Evolutionary conservation across 2,113 vertebrate species (phyloP).

Genomic region (Hypocryptadius cinnamomeus): DNA sequence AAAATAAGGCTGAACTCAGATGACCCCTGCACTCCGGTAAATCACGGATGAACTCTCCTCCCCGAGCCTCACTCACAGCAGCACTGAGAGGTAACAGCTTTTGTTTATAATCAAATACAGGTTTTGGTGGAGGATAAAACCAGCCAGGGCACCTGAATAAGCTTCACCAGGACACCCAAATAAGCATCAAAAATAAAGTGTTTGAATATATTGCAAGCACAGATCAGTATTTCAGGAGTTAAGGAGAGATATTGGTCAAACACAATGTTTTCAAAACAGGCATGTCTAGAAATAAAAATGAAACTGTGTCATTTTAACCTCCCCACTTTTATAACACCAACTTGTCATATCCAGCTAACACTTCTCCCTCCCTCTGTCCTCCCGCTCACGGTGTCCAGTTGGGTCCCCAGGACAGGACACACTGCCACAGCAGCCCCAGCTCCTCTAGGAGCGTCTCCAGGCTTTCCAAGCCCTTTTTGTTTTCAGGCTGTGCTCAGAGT

Average conservation of each 20-base stretch:
- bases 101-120: neutral
- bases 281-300: neutral
- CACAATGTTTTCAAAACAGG: neutral
- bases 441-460: neutral
- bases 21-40: slow-evolving; percentile 31
- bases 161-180: neutral
- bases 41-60: slow-evolving; percentile 29
- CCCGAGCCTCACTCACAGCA: neutral
- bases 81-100: neutral
- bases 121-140: neutral
- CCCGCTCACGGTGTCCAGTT: rapidly evolving
- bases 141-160: neutral
- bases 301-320: neutral
- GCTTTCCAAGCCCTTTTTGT: neutral
- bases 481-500: neutral
- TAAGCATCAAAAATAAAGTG: neutral
- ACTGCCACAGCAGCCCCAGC: no score
- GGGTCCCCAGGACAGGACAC: neutral
- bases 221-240: neutral
- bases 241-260: neutral
- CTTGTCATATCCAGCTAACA: neutral
- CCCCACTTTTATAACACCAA: neutral
- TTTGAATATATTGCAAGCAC: neutral
- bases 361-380: neutral
- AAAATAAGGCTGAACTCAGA: slow-evolving; percentile 48